Percentiles rank a stretch among this genome's conserved stretches.
Evolutionary conservation across 2,113 vertebrate species (phyloP).

Genomic region (Python bivittatus): DNA sequence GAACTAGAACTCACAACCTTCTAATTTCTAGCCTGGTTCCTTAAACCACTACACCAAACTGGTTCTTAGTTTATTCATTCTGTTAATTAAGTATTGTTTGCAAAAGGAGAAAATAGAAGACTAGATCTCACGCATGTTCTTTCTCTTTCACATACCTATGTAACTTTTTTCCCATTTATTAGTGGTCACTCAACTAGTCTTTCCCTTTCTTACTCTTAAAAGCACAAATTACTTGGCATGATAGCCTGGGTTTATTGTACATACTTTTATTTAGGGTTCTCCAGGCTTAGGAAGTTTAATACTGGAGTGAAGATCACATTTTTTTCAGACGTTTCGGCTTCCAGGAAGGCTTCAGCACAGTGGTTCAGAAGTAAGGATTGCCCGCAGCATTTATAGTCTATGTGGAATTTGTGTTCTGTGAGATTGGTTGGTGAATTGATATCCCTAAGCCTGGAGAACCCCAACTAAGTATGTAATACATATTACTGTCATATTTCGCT

Average conservation of each 20-base stretch:
- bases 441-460: too few relatives aligned
- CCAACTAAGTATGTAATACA: too few relatives aligned
- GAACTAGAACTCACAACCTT: background rate
- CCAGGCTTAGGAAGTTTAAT: background rate
- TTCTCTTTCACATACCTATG: background rate
- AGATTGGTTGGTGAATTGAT: too few relatives aligned
- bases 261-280: background rate
- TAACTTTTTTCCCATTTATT: background rate
- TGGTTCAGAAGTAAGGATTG: background rate
- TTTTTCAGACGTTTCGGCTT: background rate
- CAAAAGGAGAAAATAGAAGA: background rate
- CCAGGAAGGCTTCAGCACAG: background rate
- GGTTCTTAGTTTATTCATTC: background rate
- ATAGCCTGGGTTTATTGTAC: background rate
- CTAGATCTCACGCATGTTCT: too few relatives aligned
- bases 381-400: background rate
- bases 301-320: too few relatives aligned
- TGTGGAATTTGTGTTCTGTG: too few relatives aligned
- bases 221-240: background rate
- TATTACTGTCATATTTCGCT: too few relatives aligned
- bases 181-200: background rate
- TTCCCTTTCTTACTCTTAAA: background rate
- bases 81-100: background rate
- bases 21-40: background rate
- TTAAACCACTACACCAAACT: background rate